Base-by-base conservation (phyloP, 2,888 invertebrate genomes). In the Lithophane leautieri region DNA sequence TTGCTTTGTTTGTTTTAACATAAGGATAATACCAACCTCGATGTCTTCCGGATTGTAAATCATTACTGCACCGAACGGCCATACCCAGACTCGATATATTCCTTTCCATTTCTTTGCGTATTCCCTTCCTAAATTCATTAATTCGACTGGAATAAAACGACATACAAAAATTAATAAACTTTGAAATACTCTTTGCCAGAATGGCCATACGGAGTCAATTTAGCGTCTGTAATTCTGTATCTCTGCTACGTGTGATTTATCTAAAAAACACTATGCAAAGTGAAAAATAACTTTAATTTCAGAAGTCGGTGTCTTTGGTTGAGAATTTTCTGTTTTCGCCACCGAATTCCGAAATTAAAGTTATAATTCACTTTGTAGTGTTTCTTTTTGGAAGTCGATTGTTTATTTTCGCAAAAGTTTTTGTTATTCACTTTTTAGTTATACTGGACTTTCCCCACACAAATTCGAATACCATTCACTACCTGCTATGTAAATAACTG, bases 21-120 rank as follows among this genome's bases (percentile, higher is more conserved):
- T n/a, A 40, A n/a, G n/a, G n/a, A 44, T 19, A 11, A 34, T 66
- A 84, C 83, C 40, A 58, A 90, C 89, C 85, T 90, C 91, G 22
- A 90, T 82, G 68, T 90, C 88, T 11, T 89, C 84, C 12, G 90
- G 90, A 52, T 86, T 86, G 62, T 81, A 87, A 14, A 88, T 81
- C 1, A 76, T 2, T 7, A 94, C 89, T 9, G 87, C 78, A 11
- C 60, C 84, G 9, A 90, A 34, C 3, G 89, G 88, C 76, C 87
- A 92, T 7, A 89, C 58, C 90, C 92, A 93, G 60, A 93, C 78
- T 76, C 91, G 88, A 69, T 92, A 93, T 66, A 94, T 91, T 19
- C 91, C 90, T 12, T 92, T 87, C 82, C 89, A 93, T 80, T 70
- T 83, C 40, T 85, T 89, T 1, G 91, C 90, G 34, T 61, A 85